phyloP scores from a whole-genome alignment of 2,797 vertebrate genomes.

The Propithecus perrieri region DNA sequence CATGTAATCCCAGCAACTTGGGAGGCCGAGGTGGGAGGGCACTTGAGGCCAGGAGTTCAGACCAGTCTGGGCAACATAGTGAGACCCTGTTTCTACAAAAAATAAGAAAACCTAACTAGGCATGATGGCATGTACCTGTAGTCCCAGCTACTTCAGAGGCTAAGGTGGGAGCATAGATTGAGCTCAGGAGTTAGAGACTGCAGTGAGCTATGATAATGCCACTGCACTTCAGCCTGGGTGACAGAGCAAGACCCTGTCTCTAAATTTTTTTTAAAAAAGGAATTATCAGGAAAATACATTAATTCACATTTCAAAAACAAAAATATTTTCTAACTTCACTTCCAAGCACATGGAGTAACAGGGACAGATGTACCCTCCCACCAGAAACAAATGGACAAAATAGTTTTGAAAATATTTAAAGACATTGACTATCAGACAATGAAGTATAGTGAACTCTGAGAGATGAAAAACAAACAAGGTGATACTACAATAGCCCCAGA shows the following conservation, averaged over 20 bases:
- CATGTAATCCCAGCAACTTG: background rate
- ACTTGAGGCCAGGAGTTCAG: background rate
- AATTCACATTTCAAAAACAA: background rate
- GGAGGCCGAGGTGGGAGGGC: background rate
- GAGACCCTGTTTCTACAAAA: background rate
- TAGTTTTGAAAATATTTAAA: background rate
- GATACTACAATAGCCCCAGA: background rate
- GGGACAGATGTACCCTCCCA: background rate
- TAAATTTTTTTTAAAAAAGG: background rate
- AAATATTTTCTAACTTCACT: background rate
- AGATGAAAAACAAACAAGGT: background rate
- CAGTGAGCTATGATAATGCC: background rate
- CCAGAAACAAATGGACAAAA: background rate
- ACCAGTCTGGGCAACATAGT: background rate
- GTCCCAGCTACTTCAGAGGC: background rate
- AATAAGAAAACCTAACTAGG: background rate
- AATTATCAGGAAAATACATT: background rate
- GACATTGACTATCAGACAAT: background rate
- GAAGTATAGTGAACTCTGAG: background rate
- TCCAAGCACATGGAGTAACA: background rate
- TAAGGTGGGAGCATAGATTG: background rate
- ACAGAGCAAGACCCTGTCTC: background rate
- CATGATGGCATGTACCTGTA: background rate
- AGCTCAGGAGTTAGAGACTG: background rate
- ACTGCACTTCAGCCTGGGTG: background rate